phyloP scores from a whole-genome alignment of 37 sponge, comb jelly and placozoan genomes.

The Mnemiopsis leidyi region DNA sequence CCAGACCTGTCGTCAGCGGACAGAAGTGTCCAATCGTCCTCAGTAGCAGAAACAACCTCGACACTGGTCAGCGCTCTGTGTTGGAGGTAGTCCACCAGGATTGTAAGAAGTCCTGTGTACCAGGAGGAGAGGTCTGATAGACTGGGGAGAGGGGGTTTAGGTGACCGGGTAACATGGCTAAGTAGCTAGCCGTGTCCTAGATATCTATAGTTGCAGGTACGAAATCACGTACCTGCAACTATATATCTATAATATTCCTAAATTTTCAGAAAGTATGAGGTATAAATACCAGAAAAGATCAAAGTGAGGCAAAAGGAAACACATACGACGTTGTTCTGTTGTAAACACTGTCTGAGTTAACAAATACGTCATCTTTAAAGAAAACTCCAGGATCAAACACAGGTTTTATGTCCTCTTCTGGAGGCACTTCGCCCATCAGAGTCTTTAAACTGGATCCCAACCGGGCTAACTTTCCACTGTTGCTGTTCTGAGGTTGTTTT shows the following conservation, averaged over 20 bases:
- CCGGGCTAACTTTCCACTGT: constrained; percentile 53
- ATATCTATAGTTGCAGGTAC: no score
- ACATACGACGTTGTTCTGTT: constrained; percentile 24
- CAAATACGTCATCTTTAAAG: constrained; percentile 40
- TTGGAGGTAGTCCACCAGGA: constrained; percentile 27
- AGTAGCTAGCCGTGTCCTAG: no score
- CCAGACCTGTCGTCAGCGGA: constrained; percentile 64
- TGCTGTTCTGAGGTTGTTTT: constrained; percentile 2
- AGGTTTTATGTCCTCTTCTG: background rate
- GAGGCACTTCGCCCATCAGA: background rate
- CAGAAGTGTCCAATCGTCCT: constrained; percentile 59
- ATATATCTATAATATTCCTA: no score
- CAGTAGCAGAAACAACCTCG: constrained; percentile 1
- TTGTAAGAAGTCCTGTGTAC: background rate
- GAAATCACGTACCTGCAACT: no score
- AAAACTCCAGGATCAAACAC: constrained; percentile 19
- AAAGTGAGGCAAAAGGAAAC: no score
- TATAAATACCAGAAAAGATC: no score
- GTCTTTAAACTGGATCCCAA: constrained; percentile 43
- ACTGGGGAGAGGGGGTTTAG: background rate
- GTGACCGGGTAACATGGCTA: no score
- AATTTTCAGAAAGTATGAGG: no score
- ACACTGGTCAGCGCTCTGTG: constrained; percentile 44
- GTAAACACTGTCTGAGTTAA: background rate
- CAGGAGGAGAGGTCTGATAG: constrained; percentile 47